Evolutionary conservation across 2,797 vertebrate species (phyloP).

Genomic region (Acanthurus lineatus): DNA sequence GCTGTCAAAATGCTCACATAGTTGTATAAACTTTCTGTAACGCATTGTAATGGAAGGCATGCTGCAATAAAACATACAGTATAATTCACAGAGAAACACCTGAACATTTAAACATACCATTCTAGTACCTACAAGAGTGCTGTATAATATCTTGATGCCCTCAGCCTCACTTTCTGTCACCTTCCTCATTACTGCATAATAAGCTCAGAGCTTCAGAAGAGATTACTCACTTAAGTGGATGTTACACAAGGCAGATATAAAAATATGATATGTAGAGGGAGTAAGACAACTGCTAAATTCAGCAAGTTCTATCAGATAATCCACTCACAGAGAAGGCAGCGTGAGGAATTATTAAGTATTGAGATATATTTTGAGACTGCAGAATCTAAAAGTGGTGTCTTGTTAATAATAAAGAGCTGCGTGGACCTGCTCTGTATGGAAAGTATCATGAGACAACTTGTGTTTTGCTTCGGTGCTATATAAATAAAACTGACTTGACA

Average conservation of each 20-base stretch:
- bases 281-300: conserved; percentile 37
- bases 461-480: too few relatives aligned
- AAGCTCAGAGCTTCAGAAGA: conserved; percentile 26
- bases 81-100: neutral
- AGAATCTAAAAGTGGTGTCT: conserved; percentile 5
- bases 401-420: too few relatives aligned
- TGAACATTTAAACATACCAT: neutral
- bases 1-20: neutral
- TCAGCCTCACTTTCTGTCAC: conserved; percentile 7
- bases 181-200: conserved; percentile 22
- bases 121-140: neutral
- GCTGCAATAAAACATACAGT: conserved; percentile 1
- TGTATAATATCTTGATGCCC: conserved; percentile 10
- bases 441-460: too few relatives aligned
- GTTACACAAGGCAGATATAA: conserved; percentile 57
- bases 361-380: conserved; percentile 1
- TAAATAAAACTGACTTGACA: neutral
- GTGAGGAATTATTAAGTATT: conserved; percentile 26
- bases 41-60: neutral
- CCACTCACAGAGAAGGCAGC: conserved; percentile 22
- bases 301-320: conserved; percentile 38
- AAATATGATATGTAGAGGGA: conserved; percentile 51
- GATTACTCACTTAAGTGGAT: conserved; percentile 38
- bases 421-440: too few relatives aligned
- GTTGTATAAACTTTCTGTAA: neutral